phyloP scores from a whole-genome alignment of 2,888 invertebrate genomes.

The Amorpha juglandis region DNA sequence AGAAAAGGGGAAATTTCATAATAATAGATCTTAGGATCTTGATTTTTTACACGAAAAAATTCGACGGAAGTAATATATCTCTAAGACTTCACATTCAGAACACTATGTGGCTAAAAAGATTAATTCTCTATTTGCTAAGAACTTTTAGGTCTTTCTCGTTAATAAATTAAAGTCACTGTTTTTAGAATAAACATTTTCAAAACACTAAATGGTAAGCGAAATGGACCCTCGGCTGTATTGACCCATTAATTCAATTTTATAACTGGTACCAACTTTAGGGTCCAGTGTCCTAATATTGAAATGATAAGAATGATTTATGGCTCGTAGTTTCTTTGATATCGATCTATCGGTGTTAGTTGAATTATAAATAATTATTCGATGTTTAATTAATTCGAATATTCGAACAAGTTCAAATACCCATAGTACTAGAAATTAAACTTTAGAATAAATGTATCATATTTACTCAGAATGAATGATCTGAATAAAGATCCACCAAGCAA shows the following conservation, averaged over 20 bases:
- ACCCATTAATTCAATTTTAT: constrained; percentile 20
- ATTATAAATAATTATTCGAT: constrained; percentile 24
- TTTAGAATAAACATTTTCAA: background rate
- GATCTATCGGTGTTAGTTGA: constrained; percentile 4
- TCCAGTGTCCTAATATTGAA: constrained; percentile 15
- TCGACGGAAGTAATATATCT: too few relatives aligned
- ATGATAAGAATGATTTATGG: constrained; percentile 20
- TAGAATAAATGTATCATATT: too few relatives aligned
- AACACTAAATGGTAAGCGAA: background rate
- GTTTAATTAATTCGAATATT: constrained; percentile 4
- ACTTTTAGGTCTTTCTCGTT: background rate
- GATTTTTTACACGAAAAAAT: too few relatives aligned
- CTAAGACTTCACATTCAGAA: too few relatives aligned
- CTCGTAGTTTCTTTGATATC: constrained; percentile 4
- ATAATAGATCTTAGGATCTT: too few relatives aligned
- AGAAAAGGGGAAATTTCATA: too few relatives aligned
- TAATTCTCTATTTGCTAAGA: background rate
- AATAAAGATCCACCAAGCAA: too few relatives aligned
- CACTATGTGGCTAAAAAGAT: too few relatives aligned
- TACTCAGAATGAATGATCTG: too few relatives aligned
- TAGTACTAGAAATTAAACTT: too few relatives aligned
- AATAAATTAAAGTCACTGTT: background rate
- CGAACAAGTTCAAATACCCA: background rate
- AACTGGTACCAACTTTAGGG: constrained; percentile 17
- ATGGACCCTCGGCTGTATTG: background rate